Conservation (phyloP, 2,797 vertebrate genomes). For the Tokudaia muenninki region DNA sequence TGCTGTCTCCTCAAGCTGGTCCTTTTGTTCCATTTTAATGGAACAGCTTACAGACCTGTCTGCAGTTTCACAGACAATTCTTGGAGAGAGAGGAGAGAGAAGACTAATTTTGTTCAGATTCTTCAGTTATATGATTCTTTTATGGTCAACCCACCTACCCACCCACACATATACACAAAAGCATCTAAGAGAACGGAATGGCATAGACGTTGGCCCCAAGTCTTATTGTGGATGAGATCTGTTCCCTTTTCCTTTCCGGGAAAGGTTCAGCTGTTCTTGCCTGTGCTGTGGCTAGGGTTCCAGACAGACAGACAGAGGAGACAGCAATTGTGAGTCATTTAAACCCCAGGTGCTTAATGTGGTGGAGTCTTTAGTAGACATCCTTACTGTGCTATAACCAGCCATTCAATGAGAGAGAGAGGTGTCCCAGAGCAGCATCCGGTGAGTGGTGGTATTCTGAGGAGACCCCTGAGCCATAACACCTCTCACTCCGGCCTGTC, state of each 20-base stretch:
- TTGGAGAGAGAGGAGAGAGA: not conserved
- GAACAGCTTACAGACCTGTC: constrained; percentile 35
- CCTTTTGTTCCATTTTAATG: constrained; percentile 59
- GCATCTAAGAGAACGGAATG: not conserved
- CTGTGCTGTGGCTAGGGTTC: not conserved
- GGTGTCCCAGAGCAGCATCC: not conserved
- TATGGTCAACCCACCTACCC: not conserved
- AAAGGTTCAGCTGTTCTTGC: not conserved
- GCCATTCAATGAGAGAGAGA: not conserved
- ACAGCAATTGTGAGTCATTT: not conserved
- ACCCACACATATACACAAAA: not conserved
- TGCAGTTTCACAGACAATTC: constrained; percentile 53
- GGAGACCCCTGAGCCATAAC: not conserved
- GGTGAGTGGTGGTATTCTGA: not conserved
- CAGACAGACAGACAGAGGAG: not conserved
- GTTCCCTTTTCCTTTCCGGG: constrained; percentile 8
- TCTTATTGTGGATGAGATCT: not conserved
- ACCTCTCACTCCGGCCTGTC: not conserved
- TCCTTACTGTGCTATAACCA: not conserved
- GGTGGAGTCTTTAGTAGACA: not conserved
- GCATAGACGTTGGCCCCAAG: not conserved
- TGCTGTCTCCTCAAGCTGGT: not conserved
- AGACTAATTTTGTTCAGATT: constrained; percentile 51
- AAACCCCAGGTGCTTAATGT: not conserved
- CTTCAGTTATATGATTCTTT: constrained; percentile 55